Evolutionary conservation across 2,888 invertebrate species (phyloP), one percentile per base, ranked within the genome.

Genomic region (Amblyjoppa fuscipennis): DNA sequence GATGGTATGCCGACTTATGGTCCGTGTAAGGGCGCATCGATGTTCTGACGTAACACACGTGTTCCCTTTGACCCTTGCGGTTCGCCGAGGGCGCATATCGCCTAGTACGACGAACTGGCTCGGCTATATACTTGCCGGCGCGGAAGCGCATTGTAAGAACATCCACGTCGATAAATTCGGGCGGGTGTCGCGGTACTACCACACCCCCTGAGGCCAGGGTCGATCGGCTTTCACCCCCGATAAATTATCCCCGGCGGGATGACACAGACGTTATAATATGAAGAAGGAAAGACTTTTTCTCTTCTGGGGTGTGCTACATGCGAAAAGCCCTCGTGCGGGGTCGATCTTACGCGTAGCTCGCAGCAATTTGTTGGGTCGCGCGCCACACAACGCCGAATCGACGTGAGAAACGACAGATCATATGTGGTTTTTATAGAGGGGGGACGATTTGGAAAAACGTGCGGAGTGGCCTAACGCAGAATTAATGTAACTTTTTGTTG

Each of bases 181-280:
- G 88, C 84, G 85, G 69, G 77, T 77, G 85, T 77, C 73, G 79
- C 56, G 76, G 45, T 70, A 75, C 75, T 81, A 84, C 85, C 76
- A 79, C 74, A 68, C 75, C 85, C 81, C 64, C 73, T 53, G 49
- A 68, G 64, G 82, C 85, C 87, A 69, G 87, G 77, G 87, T 81
- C 87, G 77, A 49, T 76, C 69, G 68, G 68, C 73, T 82, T 83
- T 79, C 87, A 53, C 75, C 81, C 45, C 87, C 91, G 88, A 92
- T 92, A 92, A 91, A 92, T 91, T 91, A 90, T 89, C 87, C 87
- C 87, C 75, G 68, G 82, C 77, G 89, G 90, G 88, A 92, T 91
- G 92, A 92, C 92, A 89, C 89, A 91, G 91, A 92, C 92, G 89
- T 92, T 92, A 91, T 91, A 92, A 92, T 92, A 92, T 88, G 20